Base-by-base conservation (phyloP, 2,888 invertebrate species). In the Mesochorus sp. region DNA sequence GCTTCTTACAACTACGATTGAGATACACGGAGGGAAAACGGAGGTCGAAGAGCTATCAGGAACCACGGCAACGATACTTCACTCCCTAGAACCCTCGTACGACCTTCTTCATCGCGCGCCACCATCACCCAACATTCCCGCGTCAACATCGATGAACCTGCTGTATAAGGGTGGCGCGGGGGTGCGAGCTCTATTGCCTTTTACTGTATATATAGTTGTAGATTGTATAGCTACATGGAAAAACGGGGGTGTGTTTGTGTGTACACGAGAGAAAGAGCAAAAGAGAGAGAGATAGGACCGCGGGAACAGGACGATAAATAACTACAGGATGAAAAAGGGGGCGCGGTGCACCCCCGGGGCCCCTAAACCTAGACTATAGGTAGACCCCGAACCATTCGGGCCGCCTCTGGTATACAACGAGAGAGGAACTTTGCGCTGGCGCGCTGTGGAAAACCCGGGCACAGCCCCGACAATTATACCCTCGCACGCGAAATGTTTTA, bases 401-500 rank as follows among this genome's bases (percentile, higher is more conserved):
- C 72, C 76, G 44, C 80, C 81, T 82, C 84, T 81, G 77, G 80
- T 81, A 53, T 37, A 70, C 64, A 49, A 26, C 37, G 17, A 70
- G 42, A 53, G 61, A n/a, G n/a, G n/a, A 71, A 75, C 64, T 70
- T 78, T 44, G 66, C 73, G 81, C 49, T 42, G 70, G 70, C 66
- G 70, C 59, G 57, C 51, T 80, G 80, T 64, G 70, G 72, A 78
- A 79, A 76, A 80, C 85, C 77, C 82, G 84, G 85, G 85, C 81
- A 84, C 88, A 85, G 84, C 89, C 88, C 88, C 89, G 86, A 87
- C 89, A 89, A 89, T 89, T 89, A 89, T 88, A 88, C 87, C 86
- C 87, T 88, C 88, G 87, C 87, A 87, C 88, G 87, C 88, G 87
- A 89, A 88, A 89, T 89, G 89, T 88, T 89, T 89, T 89, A 89